phyloP scores from a whole-genome alignment of 2,113 vertebrate species.

The Tachycineta bicolor region DNA sequence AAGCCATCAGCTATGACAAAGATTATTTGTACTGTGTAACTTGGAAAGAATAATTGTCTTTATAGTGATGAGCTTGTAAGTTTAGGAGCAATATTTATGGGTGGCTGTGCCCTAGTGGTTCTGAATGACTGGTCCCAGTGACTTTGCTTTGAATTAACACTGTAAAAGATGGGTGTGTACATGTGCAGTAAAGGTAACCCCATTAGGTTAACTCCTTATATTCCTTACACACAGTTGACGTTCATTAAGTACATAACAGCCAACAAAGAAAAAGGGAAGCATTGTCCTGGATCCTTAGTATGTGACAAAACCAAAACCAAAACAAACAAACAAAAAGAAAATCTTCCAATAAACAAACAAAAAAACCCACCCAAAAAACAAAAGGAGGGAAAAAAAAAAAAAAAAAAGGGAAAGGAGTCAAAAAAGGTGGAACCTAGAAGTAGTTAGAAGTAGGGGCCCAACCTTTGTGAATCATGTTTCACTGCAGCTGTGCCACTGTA shows the following conservation, averaged over 20 bases:
- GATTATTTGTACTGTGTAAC: neutral
- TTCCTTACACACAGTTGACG: neutral
- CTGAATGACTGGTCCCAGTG: neutral
- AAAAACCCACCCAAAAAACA: neutral
- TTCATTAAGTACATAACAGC: neutral
- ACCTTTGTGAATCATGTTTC: slow-evolving; percentile 7
- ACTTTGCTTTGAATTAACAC: neutral
- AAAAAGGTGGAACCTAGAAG: neutral
- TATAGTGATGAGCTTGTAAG: neutral
- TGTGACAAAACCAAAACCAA: neutral
- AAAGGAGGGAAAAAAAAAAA: neutral
- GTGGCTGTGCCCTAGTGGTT: neutral
- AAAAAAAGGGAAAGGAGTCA: neutral
- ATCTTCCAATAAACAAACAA: neutral
- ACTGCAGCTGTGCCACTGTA: neutral
- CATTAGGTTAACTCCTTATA: neutral
- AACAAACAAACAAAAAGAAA: neutral
- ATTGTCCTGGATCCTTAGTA: neutral
- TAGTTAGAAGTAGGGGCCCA: neutral
- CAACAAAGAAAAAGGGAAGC: neutral
- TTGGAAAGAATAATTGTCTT: neutral
- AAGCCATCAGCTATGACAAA: neutral
- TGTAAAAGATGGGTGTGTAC: neutral
- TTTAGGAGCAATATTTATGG: neutral
- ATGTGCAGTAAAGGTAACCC: neutral